A percentile compares a stretch with the other conserved stretches of the same genome.
Conservation (phyloP, 2,888 invertebrate genomes). For the Drosophila pegasa region DNA sequence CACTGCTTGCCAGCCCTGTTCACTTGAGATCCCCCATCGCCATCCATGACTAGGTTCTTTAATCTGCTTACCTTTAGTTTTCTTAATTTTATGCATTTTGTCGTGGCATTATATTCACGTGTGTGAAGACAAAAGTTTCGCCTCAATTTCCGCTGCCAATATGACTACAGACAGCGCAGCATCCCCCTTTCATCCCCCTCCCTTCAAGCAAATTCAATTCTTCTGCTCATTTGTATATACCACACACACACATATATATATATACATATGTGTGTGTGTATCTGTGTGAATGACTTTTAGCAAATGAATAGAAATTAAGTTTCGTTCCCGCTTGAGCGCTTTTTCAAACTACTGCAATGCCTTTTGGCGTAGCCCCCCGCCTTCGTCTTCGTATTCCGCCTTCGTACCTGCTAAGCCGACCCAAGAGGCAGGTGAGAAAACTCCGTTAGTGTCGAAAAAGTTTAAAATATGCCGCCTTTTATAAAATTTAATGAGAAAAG, state of each 20-base stretch:
- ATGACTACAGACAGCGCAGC: conserved; percentile 59
- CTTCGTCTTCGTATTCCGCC: conserved; percentile 1
- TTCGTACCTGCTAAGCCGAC: background rate
- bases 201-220: background rate
- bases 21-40: background rate
- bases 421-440: conserved; percentile 70
- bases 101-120: conserved; percentile 73
- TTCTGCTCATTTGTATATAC: conserved; percentile 33
- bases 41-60: conserved; percentile 51
- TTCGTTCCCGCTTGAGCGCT: conserved; percentile 76
- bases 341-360: conserved; percentile 71
- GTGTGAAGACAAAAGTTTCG: conserved; percentile 75
- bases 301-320: conserved; percentile 81
- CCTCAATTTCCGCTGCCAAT: conserved; percentile 78
- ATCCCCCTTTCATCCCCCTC: background rate
- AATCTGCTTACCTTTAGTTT: conserved; percentile 81
- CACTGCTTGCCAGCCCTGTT: background rate
- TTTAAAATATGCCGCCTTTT: conserved; percentile 80
- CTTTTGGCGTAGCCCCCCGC: conserved; percentile 23
- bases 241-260: conserved; percentile 4
- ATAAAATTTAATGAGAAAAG: conserved; percentile 81
- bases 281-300: conserved; percentile 72
- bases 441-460: conserved; percentile 78
- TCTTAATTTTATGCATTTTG: conserved; percentile 78
- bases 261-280: background rate